These are phyloP conservation scores for Sparidentex hasta DNA, from an alignment of 2,797 vertebrate species.

Conservation along the genomic window DNA sequence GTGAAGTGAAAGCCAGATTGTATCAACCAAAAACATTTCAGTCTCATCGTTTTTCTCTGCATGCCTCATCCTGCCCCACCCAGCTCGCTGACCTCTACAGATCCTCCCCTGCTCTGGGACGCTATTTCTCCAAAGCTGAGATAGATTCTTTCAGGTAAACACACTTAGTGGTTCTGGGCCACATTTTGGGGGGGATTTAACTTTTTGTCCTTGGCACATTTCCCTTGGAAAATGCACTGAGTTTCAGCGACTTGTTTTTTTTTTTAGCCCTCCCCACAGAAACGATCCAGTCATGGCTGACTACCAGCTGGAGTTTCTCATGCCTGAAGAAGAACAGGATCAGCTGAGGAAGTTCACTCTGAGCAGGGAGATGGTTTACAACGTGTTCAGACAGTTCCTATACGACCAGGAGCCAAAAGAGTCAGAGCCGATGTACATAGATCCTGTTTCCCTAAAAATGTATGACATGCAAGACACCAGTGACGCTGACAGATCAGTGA, in stretches of 20 bases:
- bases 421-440: slow-evolving; percentile 40
- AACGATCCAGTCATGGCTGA: slow-evolving; percentile 58
- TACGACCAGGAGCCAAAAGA: slow-evolving; percentile 66
- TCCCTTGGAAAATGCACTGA: neutral
- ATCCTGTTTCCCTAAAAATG: slow-evolving; percentile 67
- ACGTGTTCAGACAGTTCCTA: slow-evolving; percentile 79
- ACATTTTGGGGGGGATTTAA: neutral
- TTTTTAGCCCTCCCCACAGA: slow-evolving; percentile 57
- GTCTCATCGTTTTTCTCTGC: slow-evolving; percentile 41
- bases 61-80: slow-evolving; percentile 45
- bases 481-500: neutral
- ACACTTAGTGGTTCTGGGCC: too few relatives aligned
- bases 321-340: slow-evolving; percentile 63
- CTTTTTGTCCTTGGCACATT: neutral
- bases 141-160: slow-evolving; percentile 71
- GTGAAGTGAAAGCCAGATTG: slow-evolving; percentile 1
- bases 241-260: neutral
- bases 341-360: slow-evolving; percentile 70
- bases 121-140: slow-evolving; percentile 72
- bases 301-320: slow-evolving; percentile 73
- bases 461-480: neutral
- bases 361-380: slow-evolving; percentile 78
- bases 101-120: slow-evolving; percentile 76
- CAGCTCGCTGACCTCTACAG: slow-evolving; percentile 74
- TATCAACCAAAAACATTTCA: neutral